A percentile compares a stretch with the other conserved stretches of the same genome.
phyloP scores from a whole-genome alignment of 2,797 vertebrate genomes.

The Trichosurus vulpecula region DNA sequence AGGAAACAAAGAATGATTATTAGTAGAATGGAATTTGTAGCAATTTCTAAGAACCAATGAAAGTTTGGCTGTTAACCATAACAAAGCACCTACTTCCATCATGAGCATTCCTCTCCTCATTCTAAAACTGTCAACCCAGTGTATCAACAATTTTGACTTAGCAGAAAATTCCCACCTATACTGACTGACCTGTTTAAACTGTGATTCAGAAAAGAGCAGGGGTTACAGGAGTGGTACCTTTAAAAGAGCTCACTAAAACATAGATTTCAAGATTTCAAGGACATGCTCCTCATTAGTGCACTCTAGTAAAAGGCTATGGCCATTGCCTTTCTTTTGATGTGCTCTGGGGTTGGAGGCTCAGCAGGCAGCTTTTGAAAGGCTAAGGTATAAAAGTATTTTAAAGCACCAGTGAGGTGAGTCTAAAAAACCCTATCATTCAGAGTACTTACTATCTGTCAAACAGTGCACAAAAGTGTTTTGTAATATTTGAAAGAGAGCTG shows the following conservation, averaged over 20 bases:
- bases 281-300: background rate
- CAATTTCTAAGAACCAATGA: background rate
- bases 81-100: background rate
- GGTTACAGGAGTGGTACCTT: conserved; percentile 1
- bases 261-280: background rate
- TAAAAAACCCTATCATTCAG: conserved; percentile 3
- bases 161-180: background rate
- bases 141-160: background rate
- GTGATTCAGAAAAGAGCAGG: conserved; percentile 5
- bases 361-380: background rate
- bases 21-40: background rate
- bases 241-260: background rate
- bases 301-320: background rate
- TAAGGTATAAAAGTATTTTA: conserved; percentile 5
- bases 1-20: background rate
- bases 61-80: background rate
- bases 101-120: background rate
- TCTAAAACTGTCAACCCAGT: background rate
- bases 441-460: conserved; percentile 19
- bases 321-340: conserved; percentile 26
- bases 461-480: background rate
- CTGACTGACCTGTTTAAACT: conserved; percentile 2
- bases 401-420: conserved; percentile 2
- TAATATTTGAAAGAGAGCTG: conserved; percentile 13
- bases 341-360: conserved; percentile 9